A percentile compares a stretch with the other conserved stretches of the same genome.
phyloP scores from a whole-genome alignment of 2,888 invertebrate genomes.

The Xanthorhoe spadicearia region DNA sequence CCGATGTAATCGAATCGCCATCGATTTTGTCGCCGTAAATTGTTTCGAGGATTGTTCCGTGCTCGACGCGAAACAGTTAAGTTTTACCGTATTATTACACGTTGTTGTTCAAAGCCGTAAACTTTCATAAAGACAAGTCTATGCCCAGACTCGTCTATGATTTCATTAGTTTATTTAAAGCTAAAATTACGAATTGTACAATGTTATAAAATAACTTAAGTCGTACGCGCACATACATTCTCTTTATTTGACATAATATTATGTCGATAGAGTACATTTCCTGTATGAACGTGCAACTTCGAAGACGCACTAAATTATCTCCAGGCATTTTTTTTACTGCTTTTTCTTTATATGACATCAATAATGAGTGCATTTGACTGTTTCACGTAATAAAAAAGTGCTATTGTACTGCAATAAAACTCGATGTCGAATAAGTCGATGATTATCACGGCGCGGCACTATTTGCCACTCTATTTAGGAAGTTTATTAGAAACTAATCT shows the following conservation, averaged over 20 bases:
- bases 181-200: not conserved
- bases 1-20: constrained; percentile 55
- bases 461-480: constrained; percentile 46
- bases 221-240: too few relatives aligned
- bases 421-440: constrained; percentile 45
- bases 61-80: constrained; percentile 46
- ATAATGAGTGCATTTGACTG: constrained; percentile 29
- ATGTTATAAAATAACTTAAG: too few relatives aligned
- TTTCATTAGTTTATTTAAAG: not conserved
- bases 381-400: constrained; percentile 45
- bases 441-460: constrained; percentile 45
- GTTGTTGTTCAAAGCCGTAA: constrained; percentile 46
- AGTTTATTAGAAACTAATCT: constrained; percentile 20
- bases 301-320: not conserved
- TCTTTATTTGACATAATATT: not conserved
- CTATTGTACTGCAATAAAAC: constrained; percentile 40
- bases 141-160: constrained; percentile 29
- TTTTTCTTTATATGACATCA: constrained; percentile 39
- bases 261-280: not conserved
- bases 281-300: not conserved
- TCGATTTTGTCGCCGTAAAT: constrained; percentile 59
- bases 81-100: constrained; percentile 48
- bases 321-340: not conserved
- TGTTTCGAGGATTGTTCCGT: constrained; percentile 53
- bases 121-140: constrained; percentile 51